A percentile compares a stretch with the other conserved stretches of the same genome.
Evolutionary conservation across 2,113 vertebrate species (phyloP).

Genomic region (Ciconia stormi): DNA sequence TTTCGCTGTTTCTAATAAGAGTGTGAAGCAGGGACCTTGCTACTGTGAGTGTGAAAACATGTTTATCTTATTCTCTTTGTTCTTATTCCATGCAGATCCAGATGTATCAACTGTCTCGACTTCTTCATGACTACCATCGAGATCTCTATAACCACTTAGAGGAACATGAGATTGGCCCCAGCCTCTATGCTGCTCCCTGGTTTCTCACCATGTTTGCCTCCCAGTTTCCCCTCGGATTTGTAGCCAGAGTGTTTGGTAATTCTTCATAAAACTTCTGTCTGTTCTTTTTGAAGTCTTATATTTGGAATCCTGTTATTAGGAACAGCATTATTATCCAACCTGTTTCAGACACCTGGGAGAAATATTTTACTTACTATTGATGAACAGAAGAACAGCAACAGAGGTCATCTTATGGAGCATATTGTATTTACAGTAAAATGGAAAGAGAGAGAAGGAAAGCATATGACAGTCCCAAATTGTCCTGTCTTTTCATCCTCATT

Average conservation of each 20-base stretch:
- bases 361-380: not conserved
- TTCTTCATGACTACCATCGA: constrained; percentile 83
- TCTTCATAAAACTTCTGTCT: not conserved
- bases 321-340: not conserved
- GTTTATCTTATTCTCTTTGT: not conserved
- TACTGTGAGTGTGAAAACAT: not conserved
- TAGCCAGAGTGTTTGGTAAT: constrained; percentile 84
- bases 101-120: constrained; percentile 85
- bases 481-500: not conserved
- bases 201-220: constrained; percentile 85
- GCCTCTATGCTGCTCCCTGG: constrained; percentile 85
- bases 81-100: constrained; percentile 73
- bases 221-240: constrained; percentile 83
- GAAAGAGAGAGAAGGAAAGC: not conserved
- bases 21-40: not conserved
- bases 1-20: not conserved
- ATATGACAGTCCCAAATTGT: not conserved
- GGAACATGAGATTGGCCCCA: constrained; percentile 82
- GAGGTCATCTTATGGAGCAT: not conserved
- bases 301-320: not conserved
- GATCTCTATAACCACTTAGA: constrained; percentile 83
- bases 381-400: not conserved
- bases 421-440: not conserved
- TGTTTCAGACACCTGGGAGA: not conserved
- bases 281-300: not conserved